Evolutionary conservation across 2,888 invertebrate species (phyloP).

Genomic region (Sinotaia quadrata): DNA sequence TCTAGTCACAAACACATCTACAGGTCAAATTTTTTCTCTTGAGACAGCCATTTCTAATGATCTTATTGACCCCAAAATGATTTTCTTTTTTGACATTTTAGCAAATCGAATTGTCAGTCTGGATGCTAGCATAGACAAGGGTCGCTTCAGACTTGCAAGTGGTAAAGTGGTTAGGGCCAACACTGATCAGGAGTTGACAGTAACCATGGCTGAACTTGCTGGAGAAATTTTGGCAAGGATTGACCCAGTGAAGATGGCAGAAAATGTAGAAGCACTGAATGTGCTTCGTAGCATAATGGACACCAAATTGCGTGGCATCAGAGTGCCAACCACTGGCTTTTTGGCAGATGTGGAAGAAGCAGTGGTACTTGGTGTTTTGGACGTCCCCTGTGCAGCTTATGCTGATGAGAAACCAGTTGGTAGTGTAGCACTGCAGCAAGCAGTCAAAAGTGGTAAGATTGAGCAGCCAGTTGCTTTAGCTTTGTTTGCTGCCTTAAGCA

Average conservation of each 20-base stretch:
- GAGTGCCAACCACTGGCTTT: slow-evolving; percentile 84
- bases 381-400: slow-evolving; percentile 56
- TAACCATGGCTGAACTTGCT: slow-evolving; percentile 88
- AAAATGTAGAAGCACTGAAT: slow-evolving; percentile 55
- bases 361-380: slow-evolving; percentile 54
- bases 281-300: slow-evolving; percentile 74
- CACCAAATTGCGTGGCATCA: slow-evolving; percentile 76
- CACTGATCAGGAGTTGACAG: slow-evolving; percentile 88
- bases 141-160: slow-evolving; percentile 57
- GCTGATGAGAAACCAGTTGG: slow-evolving; percentile 50
- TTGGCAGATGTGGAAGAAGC: slow-evolving; percentile 77
- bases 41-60: slow-evolving; percentile 63
- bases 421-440: slow-evolving; percentile 54
- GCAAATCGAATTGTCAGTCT: slow-evolving; percentile 57
- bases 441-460: slow-evolving; percentile 59
- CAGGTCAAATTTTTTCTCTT: slow-evolving; percentile 70
- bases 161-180: slow-evolving; percentile 74
- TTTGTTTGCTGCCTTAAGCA: slow-evolving; percentile 66
- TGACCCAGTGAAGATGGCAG: slow-evolving; percentile 47
- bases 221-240: slow-evolving; percentile 30
- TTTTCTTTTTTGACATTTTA: slow-evolving; percentile 60
- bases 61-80: slow-evolving; percentile 58
- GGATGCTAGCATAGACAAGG: slow-evolving; percentile 56
- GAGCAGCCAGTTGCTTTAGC: slow-evolving; percentile 54
- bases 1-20: slow-evolving; percentile 72